phyloP scores from a whole-genome alignment of 1,140 invertebrate genomes.

The Drosophila obscura region DNA sequence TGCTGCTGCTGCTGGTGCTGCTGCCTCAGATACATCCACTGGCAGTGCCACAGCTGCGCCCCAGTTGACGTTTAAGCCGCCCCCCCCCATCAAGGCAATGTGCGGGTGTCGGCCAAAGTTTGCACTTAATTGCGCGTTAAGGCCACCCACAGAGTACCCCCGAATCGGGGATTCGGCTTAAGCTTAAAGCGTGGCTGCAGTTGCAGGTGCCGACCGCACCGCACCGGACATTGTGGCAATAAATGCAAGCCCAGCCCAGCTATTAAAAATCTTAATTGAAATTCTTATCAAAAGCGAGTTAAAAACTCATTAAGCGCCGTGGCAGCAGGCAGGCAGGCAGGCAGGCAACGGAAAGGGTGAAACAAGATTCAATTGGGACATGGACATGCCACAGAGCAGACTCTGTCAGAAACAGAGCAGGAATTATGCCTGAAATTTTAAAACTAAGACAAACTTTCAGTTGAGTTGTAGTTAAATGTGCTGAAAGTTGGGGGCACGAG shows the following conservation, averaged over 20 bases:
- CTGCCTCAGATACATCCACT: constrained; percentile 1
- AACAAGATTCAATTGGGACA: constrained; percentile 5
- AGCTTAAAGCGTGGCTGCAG: too few species aligned
- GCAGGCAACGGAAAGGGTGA: constrained; percentile 18
- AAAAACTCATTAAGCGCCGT: constrained; percentile 36
- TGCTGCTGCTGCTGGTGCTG: constrained; percentile 4
- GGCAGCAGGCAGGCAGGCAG: constrained; percentile 1
- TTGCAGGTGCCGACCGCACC: too few species aligned
- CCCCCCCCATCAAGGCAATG: constrained; percentile 15
- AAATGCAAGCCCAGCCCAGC: constrained; percentile 24
- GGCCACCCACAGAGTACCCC: constrained; percentile 2
- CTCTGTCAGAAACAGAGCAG: too few species aligned
- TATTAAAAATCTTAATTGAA: constrained; percentile 64
- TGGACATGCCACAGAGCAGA: too few species aligned
- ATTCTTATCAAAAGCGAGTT: constrained; percentile 35
- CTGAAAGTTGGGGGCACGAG: too few species aligned
- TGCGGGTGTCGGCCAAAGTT: constrained; percentile 14
- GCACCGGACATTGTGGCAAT: constrained; percentile 16
- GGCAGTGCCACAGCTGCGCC: constrained; percentile 11
- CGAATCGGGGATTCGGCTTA: too few species aligned
- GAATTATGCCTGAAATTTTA: too few species aligned
- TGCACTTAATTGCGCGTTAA: constrained; percentile 50
- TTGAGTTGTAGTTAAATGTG: too few species aligned
- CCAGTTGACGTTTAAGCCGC: constrained; percentile 20
- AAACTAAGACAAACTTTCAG: too few species aligned